Percentiles rank a stretch among this genome's conserved stretches.
Evolutionary conservation across 2,888 invertebrate genomes (phyloP).

Genomic region (Caenorhabditis imperialis): DNA sequence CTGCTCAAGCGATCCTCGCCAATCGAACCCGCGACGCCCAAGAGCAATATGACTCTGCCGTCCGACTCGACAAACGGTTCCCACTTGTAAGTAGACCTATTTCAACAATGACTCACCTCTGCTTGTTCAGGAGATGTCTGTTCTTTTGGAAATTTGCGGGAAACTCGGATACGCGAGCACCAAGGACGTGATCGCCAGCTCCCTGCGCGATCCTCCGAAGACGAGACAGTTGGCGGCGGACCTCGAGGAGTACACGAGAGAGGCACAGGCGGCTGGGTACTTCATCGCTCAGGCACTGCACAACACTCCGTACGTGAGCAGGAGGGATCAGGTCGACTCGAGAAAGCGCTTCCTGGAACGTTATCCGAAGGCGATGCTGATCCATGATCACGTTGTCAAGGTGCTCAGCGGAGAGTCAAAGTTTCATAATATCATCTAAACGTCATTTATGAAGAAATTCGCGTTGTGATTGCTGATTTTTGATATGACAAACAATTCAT

Average conservation of each 20-base stretch:
- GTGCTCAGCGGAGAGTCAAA: slow-evolving; percentile 5
- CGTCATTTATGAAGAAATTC: too few relatives aligned
- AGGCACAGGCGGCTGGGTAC: slow-evolving; percentile 8
- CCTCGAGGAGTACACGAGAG: slow-evolving; percentile 17
- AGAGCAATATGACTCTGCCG: slow-evolving; percentile 15
- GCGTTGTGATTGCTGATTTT: too few relatives aligned
- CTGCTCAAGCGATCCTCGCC: slow-evolving; percentile 20
- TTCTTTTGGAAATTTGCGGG: slow-evolving; percentile 9
- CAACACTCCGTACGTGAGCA: slow-evolving; percentile 7
- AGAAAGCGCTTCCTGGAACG: slow-evolving; percentile 7
- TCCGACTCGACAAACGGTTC: slow-evolving; percentile 9
- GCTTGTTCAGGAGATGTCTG: slow-evolving; percentile 33
- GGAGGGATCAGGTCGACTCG: not conserved
- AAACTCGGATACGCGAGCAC: slow-evolving; percentile 8
- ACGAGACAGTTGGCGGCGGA: slow-evolving; percentile 15
- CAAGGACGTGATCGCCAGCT: slow-evolving; percentile 11
- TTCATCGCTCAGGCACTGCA: slow-evolving; percentile 20
- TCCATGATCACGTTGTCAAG: slow-evolving; percentile 20
- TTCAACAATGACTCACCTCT: not conserved
- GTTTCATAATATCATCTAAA: not conserved
- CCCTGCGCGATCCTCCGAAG: slow-evolving; percentile 12
- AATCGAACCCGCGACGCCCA: slow-evolving; percentile 16
- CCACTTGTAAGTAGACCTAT: slow-evolving; percentile 3
- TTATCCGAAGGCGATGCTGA: slow-evolving; percentile 23
- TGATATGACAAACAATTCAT: too few relatives aligned